A percentile compares a stretch with the other conserved stretches of the same genome.
phyloP scores from a whole-genome alignment of 2,888 invertebrate genomes.

The Schrankia costaestrigalis region DNA sequence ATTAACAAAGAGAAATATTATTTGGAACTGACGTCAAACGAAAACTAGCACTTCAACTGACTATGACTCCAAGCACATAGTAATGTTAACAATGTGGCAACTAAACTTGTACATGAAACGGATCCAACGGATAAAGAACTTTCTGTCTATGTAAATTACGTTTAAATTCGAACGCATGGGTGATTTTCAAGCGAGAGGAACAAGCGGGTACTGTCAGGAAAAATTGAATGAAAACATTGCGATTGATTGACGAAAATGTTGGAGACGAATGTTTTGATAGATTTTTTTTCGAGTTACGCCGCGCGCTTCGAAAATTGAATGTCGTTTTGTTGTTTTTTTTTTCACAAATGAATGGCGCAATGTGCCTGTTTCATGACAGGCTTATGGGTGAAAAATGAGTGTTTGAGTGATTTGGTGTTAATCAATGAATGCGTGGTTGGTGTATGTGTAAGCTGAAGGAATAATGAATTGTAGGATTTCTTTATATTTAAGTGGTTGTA shows the following conservation, averaged over 20 bases:
- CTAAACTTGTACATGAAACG: not conserved
- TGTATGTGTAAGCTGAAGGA: no score
- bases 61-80: not conserved
- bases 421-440: slow-evolving; percentile 2
- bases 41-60: slow-evolving; percentile 14
- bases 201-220: slow-evolving; percentile 30
- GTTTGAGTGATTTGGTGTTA: slow-evolving; percentile 6
- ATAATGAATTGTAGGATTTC: no score
- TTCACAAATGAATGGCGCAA: slow-evolving; percentile 15
- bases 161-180: slow-evolving; percentile 7
- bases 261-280: slow-evolving; percentile 40
- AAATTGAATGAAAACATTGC: slow-evolving; percentile 45
- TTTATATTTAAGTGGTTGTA: no score
- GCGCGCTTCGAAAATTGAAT: slow-evolving; percentile 29
- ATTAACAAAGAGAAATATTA: slow-evolving; percentile 20
- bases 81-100: slow-evolving; percentile 3
- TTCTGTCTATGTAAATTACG: slow-evolving; percentile 1
- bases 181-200: slow-evolving; percentile 3
- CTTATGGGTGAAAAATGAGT: slow-evolving; percentile 23
- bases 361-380: slow-evolving; percentile 18
- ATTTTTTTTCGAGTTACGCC: slow-evolving; percentile 22
- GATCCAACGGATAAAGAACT: slow-evolving; percentile 1
- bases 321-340: slow-evolving; percentile 23
- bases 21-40: slow-evolving; percentile 23
- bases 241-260: slow-evolving; percentile 41